These are phyloP conservation scores for Ricordea florida DNA, from an alignment of 92 coral and sea anemone species.

Conservation along the genomic window DNA sequence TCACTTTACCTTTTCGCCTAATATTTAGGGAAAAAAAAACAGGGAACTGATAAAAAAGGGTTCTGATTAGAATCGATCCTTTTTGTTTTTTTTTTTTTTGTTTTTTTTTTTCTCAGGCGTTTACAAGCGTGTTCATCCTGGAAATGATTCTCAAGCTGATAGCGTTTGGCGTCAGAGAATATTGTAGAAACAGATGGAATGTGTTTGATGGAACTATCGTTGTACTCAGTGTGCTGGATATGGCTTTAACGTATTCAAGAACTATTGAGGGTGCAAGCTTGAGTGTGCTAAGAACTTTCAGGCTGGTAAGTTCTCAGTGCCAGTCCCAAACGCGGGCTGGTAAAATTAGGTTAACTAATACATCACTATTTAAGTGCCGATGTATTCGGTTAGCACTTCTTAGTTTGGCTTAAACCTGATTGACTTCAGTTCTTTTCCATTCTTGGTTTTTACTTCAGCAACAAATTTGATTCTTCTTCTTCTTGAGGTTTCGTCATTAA, in stretches of 20 bases:
- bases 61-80: neutral
- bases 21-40: too few species aligned
- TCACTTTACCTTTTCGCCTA: too few species aligned
- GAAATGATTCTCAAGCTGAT: slow-evolving; percentile 91
- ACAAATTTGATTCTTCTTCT: too few species aligned
- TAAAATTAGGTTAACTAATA: too few species aligned
- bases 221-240: slow-evolving; percentile 82
- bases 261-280: slow-evolving; percentile 78
- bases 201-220: slow-evolving; percentile 95
- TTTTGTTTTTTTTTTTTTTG: neutral
- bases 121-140: slow-evolving; percentile 90
- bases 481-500: too few species aligned
- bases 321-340: too few species aligned
- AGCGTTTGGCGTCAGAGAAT: slow-evolving; percentile 83
- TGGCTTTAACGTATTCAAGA: slow-evolving; percentile 68
- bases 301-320: slow-evolving; percentile 93
- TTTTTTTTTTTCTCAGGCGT: slow-evolving; percentile 41
- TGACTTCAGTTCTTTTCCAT: too few species aligned
- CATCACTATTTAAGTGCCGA: too few species aligned
- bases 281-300: slow-evolving; percentile 93
- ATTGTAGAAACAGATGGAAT: slow-evolving; percentile 90
- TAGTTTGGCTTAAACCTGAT: too few species aligned
- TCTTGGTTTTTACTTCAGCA: too few species aligned
- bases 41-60: neutral
- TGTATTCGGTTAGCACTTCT: too few species aligned